A percentile compares a stretch with the other conserved stretches of the same genome.
These are phyloP conservation scores for Metacarcinus magister DNA, from an alignment of 2,888 invertebrate genomes.

Conservation along the genomic window DNA sequence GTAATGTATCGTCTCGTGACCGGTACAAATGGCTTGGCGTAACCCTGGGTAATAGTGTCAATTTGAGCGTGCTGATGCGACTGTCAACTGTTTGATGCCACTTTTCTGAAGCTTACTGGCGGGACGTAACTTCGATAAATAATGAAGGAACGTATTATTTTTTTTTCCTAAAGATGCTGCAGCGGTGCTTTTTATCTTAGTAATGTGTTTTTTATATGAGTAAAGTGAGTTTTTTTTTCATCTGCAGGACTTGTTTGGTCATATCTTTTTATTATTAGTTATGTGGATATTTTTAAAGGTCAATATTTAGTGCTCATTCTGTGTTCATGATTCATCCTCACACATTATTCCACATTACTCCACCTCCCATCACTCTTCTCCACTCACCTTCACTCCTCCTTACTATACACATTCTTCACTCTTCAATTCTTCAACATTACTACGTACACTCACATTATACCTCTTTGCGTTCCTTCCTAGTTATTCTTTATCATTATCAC, in stretches of 20 bases:
- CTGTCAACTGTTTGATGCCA: slow-evolving; percentile 19
- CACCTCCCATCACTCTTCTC: neutral
- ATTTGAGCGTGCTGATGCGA: slow-evolving; percentile 36
- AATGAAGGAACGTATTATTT: neutral
- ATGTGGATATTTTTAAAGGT: no score
- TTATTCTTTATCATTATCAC: neutral
- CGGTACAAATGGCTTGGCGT: neutral
- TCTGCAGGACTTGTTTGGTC: no score
- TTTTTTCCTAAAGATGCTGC: neutral
- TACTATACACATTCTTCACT: no score
- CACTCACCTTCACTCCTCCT: neutral
- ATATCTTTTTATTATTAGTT: no score
- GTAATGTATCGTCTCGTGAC: slow-evolving; percentile 35
- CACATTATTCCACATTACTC: neutral
- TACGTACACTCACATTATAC: neutral
- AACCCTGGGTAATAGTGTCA: neutral
- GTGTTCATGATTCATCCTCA: no score
- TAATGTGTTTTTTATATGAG: no score
- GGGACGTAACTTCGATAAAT: neutral
- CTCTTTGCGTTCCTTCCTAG: neutral
- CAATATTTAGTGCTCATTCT: no score
- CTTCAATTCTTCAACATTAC: neutral
- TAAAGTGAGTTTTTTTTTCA: no score
- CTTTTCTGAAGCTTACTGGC: neutral
- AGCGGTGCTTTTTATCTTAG: no score